phyloP scores from a whole-genome alignment of 2,888 invertebrate species.

The Notocelia uddmanniana region DNA sequence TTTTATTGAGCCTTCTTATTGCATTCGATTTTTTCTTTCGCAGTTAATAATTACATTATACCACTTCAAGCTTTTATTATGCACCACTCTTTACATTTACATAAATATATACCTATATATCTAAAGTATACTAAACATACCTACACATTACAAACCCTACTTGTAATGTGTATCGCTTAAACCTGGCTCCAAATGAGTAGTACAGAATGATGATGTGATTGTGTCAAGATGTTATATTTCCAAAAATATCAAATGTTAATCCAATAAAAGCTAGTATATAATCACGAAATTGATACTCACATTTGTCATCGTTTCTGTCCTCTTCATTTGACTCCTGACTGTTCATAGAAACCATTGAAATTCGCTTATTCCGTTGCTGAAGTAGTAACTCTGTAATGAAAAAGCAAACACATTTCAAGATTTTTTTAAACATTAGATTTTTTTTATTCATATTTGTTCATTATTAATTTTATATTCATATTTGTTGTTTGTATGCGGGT shows the following conservation, averaged over 20 bases:
- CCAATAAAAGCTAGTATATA: background rate
- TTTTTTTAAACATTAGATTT: no score
- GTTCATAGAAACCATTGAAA: slow-evolving; percentile 78
- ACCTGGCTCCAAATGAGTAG: background rate
- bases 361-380: slow-evolving; percentile 77
- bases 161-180: background rate
- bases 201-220: background rate
- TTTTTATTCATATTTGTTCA: no score
- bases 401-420: background rate
- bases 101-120: no score
- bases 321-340: slow-evolving; percentile 74
- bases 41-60: no score
- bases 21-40: no score
- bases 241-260: background rate
- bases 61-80: no score
- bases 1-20: no score
- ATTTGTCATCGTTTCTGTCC: slow-evolving; percentile 78
- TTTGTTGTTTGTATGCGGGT: no score
- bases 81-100: no score
- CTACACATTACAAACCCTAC: no score
- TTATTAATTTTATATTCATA: no score
- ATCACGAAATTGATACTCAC: slow-evolving; percentile 58
- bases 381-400: slow-evolving; percentile 76
- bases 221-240: background rate
- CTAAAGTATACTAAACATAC: no score